A percentile compares a stretch with the other conserved stretches of the same genome.
Conservation (phyloP, 2,113 vertebrate genomes). For the Saccopteryx bilineata region DNA sequence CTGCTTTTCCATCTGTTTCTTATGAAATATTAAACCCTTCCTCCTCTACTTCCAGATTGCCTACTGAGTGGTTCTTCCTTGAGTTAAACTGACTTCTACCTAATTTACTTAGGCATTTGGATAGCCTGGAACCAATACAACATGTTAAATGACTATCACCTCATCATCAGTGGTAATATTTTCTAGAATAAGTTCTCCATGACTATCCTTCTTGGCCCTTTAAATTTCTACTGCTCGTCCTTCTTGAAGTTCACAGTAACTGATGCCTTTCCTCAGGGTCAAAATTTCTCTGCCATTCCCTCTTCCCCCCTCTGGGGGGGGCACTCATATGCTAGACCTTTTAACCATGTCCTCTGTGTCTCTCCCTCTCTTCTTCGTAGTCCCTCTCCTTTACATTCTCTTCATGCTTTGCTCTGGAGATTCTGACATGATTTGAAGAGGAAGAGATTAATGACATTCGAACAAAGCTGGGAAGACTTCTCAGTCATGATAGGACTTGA, state of each 20-base stretch:
- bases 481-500: not conserved
- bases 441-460: not conserved
- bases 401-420: not conserved
- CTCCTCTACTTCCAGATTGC: not conserved
- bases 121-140: not conserved
- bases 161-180: not conserved
- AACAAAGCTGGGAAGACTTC: not conserved
- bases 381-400: not conserved
- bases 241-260: not conserved
- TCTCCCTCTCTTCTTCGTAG: not conserved
- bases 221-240: not conserved
- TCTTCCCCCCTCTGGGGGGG: not conserved
- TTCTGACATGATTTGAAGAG: not conserved
- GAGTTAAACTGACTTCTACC: not conserved
- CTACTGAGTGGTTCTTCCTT: not conserved
- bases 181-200: not conserved
- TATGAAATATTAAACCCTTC: not conserved
- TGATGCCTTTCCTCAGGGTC: not conserved
- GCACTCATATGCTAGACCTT: not conserved
- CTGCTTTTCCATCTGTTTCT: not conserved
- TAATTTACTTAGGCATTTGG: not conserved
- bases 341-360: not conserved
- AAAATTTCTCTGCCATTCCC: not conserved
- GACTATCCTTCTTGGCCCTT: not conserved
- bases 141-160: not conserved